Evolutionary conservation across 2,888 invertebrate species (phyloP).

Genomic region (Amiota communis): DNA sequence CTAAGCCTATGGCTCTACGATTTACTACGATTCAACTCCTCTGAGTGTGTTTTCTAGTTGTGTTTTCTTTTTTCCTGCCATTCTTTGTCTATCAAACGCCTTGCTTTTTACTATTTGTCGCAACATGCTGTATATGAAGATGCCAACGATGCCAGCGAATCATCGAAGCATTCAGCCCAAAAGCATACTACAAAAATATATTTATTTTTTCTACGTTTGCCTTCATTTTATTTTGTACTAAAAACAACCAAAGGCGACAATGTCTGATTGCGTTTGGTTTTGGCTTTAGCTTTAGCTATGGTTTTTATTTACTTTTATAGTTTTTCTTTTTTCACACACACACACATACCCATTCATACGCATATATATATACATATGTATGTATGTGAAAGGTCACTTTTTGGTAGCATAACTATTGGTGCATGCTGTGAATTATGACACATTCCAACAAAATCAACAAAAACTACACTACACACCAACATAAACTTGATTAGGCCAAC

Average conservation of each 20-base stretch:
- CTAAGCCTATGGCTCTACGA: no score
- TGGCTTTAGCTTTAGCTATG: background rate
- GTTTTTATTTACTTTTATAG: background rate
- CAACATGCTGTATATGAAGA: slow-evolving; percentile 2
- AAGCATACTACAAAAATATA: background rate
- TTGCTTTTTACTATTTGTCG: slow-evolving; percentile 8
- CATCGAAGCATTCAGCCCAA: background rate
- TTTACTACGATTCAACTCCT: no score
- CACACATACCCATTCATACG: no score
- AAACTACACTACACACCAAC: no score
- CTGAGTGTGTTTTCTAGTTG: no score
- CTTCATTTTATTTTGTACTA: no score
- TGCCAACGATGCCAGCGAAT: background rate
- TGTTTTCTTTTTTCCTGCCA: background rate
- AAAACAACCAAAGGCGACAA: background rate
- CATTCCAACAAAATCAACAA: background rate
- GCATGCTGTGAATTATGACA: slow-evolving; percentile 22
- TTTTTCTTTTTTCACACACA: background rate
- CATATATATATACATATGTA: no score
- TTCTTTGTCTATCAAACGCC: background rate
- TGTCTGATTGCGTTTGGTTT: slow-evolving; percentile 10
- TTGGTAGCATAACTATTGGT: background rate
- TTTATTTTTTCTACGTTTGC: background rate
- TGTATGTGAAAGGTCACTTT: background rate
- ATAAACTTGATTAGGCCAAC: no score